Conservation (phyloP, 2,888 invertebrate genomes). For the Phasia obesa region DNA sequence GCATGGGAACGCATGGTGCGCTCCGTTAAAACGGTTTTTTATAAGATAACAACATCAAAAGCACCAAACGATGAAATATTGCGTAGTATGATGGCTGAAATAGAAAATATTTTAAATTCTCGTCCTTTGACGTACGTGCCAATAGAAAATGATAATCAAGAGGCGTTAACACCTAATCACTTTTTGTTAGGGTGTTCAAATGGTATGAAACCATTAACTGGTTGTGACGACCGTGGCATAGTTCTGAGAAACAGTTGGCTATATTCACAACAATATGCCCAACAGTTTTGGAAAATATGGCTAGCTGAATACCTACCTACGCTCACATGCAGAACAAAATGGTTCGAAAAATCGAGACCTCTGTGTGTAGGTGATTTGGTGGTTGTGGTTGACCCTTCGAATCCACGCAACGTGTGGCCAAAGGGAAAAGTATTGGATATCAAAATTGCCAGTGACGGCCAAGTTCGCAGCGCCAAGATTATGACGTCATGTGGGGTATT, state of each 20-base stretch:
- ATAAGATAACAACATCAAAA: constrained; percentile 5
- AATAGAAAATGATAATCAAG: not conserved
- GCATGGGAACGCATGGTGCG: constrained; percentile 36
- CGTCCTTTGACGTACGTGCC: not conserved
- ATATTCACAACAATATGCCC: not conserved
- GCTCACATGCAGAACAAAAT: constrained; percentile 2
- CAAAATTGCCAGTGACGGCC: not conserved
- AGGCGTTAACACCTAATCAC: not conserved
- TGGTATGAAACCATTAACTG: constrained; percentile 11
- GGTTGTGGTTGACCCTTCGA: constrained; percentile 13
- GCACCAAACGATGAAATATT: not conserved
- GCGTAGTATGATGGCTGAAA: not conserved
- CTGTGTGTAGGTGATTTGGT: not conserved
- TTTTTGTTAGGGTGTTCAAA: not conserved
- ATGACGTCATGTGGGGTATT: constrained; percentile 1
- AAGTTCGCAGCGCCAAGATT: constrained; percentile 9
- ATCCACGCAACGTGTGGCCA: constrained; percentile 12
- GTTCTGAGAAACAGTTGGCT: not conserved
- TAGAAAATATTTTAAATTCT: not conserved
- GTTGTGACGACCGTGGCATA: not conserved
- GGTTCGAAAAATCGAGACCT: constrained; percentile 8
- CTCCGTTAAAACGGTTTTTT: constrained; percentile 26
- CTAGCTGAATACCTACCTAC: not conserved
- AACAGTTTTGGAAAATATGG: not conserved
- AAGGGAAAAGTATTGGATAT: not conserved